Percentiles rank a stretch among this genome's conserved stretches.
Conservation (phyloP, 2,888 invertebrate genomes). For the Apocheima hispidaria region DNA sequence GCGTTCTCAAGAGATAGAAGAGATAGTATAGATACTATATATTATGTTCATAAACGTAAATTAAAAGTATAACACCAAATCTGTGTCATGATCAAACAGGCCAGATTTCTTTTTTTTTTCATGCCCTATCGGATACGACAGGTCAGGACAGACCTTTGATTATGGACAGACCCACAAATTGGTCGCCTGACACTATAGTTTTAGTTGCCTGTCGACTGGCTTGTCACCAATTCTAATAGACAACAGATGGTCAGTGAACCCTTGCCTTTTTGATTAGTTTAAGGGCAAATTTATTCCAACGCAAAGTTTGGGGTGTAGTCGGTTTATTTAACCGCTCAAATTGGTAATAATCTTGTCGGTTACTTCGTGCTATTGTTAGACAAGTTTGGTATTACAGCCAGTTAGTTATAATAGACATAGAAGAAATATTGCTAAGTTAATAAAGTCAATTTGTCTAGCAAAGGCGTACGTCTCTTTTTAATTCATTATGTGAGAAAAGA, state of each 20-base stretch:
- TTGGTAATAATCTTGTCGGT: constrained; percentile 17
- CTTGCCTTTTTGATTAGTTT: constrained; percentile 14
- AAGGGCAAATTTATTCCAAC: constrained; percentile 19
- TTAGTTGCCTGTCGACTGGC: neutral
- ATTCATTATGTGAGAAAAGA: too few relatives aligned
- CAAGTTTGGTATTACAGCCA: neutral
- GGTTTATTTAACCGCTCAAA: constrained; percentile 8
- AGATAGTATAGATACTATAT: too few relatives aligned
- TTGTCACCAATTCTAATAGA: neutral
- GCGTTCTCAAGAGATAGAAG: too few relatives aligned
- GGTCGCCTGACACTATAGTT: neutral
- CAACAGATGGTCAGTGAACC: neutral
- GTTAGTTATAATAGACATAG: neutral
- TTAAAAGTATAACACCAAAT: too few relatives aligned
- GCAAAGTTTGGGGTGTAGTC: constrained; percentile 21
- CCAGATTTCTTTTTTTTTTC: too few relatives aligned
- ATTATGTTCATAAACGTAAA: too few relatives aligned
- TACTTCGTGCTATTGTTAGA: constrained; percentile 20
- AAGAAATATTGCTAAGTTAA: neutral
- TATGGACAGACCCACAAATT: neutral
- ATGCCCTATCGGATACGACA: too few relatives aligned
- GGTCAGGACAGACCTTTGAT: too few relatives aligned
- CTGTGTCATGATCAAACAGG: too few relatives aligned
- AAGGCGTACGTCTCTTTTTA: too few relatives aligned
- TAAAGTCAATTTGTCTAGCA: too few relatives aligned